Evolutionary conservation across 2,888 invertebrate genomes (phyloP).

Genomic region (Oligia strigilis): DNA sequence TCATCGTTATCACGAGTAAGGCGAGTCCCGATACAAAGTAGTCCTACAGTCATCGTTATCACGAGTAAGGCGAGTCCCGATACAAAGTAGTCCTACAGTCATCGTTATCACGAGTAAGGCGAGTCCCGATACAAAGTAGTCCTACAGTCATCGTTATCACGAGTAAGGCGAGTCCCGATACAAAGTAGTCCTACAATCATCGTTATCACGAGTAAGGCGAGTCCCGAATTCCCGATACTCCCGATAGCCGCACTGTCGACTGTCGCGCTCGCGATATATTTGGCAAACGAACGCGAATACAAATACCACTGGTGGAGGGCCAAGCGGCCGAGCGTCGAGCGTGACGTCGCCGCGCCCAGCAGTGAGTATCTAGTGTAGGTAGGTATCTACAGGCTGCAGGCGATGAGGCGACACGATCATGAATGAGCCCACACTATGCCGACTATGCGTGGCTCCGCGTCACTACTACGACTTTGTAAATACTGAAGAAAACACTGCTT

Average conservation of each 20-base stretch:
- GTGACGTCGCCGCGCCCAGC: neutral
- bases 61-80: neutral
- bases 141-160: neutral
- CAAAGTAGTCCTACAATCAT: neutral
- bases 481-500: neutral
- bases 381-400: neutral
- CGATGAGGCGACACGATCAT: neutral
- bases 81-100: neutral
- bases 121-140: constrained; percentile 3
- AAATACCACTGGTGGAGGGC: constrained; percentile 60
- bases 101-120: neutral
- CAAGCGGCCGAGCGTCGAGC: constrained; percentile 33
- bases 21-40: neutral
- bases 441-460: neutral
- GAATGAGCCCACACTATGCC: constrained; percentile 11
- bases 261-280: constrained; percentile 24
- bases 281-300: constrained; percentile 60
- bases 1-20: neutral
- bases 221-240: too few relatives aligned
- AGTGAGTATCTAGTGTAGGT: neutral
- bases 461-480: constrained; percentile 5
- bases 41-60: constrained; percentile 1
- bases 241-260: constrained; percentile 10
- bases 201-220: neutral
- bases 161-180: neutral